phyloP scores from a whole-genome alignment of 23 tunicate species.

The Ascidia mentula region DNA sequence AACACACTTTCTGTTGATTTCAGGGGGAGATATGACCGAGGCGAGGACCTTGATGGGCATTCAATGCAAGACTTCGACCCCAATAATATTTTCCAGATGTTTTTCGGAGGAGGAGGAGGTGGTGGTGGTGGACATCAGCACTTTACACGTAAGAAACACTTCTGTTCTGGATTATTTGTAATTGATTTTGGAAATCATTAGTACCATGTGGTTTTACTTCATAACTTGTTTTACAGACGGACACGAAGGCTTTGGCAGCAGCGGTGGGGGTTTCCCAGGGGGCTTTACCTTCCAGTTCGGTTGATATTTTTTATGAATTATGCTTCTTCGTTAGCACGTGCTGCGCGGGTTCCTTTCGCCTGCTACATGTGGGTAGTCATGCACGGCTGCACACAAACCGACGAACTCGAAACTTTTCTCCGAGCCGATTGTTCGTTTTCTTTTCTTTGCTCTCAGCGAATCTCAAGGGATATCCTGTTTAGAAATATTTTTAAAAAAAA shows the following conservation, averaged over 20 bases:
- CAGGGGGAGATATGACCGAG: conserved; percentile 87
- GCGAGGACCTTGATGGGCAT: conserved; percentile 85
- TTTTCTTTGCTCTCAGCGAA: too few relatives aligned
- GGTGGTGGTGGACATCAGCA: conserved; percentile 28
- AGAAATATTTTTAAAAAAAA: too few relatives aligned
- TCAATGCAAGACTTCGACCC: conserved; percentile 86
- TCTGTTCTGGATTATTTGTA: neutral
- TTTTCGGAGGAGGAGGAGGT: conserved; percentile 81
- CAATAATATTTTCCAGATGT: conserved; percentile 90
- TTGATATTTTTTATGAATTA: too few relatives aligned
- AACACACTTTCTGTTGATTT: too few relatives aligned
- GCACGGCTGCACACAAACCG: too few relatives aligned
- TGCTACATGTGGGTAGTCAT: too few relatives aligned
- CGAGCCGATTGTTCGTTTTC: too few relatives aligned
- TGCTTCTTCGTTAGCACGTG: too few relatives aligned
- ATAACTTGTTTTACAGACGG: neutral
- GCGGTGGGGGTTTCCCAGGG: conserved; percentile 45
- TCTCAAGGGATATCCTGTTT: too few relatives aligned
- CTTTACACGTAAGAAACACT: conserved; percentile 4
- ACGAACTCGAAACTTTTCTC: too few relatives aligned
- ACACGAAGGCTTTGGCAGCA: neutral
- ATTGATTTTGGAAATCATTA: neutral
- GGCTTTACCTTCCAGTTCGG: conserved; percentile 48
- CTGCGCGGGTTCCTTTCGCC: too few relatives aligned
- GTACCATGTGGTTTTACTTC: neutral